phyloP scores from a whole-genome alignment of 1,140 invertebrate genomes.

The Drosophila mauritiana region DNA sequence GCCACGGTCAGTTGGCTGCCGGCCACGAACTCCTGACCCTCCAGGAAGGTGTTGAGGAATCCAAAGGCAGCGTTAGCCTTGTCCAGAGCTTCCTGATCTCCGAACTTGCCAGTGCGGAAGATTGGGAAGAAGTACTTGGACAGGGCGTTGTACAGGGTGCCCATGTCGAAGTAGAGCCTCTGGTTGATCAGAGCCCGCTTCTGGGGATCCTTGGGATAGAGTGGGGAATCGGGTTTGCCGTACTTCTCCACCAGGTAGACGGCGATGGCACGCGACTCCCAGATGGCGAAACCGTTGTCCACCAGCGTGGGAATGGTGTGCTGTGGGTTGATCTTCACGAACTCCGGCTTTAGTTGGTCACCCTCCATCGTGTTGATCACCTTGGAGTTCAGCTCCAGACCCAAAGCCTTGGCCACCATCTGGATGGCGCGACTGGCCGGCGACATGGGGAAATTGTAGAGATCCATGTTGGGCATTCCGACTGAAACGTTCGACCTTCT shows the following conservation, averaged over 20 bases:
- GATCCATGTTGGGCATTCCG: conserved; percentile 59
- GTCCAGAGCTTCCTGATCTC: conserved; percentile 87
- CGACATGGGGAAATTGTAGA: conserved; percentile 89
- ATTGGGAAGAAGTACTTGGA: conserved; percentile 88
- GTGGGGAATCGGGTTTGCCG: conserved; percentile 86
- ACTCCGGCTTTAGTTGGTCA: conserved; percentile 90
- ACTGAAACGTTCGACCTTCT: background rate
- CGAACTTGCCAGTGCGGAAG: conserved; percentile 87
- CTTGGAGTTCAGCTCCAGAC: conserved; percentile 89
- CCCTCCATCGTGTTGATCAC: conserved; percentile 87
- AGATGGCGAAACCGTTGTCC: conserved; percentile 88
- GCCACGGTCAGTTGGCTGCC: conserved; percentile 90
- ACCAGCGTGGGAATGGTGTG: conserved; percentile 89
- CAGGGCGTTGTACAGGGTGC: conserved; percentile 87
- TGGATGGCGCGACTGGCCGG: conserved; percentile 89
- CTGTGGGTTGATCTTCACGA: conserved; percentile 86
- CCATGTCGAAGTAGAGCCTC: conserved; percentile 90
- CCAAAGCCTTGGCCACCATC: conserved; percentile 88
- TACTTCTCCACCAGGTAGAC: conserved; percentile 89
- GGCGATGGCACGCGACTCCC: conserved; percentile 90
- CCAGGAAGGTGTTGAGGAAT: conserved; percentile 88
- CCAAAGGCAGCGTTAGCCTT: conserved; percentile 87
- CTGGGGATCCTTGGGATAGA: conserved; percentile 89
- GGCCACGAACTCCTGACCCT: conserved; percentile 87
- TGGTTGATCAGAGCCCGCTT: conserved; percentile 89